phyloP scores from a whole-genome alignment of 2,797 vertebrate species.

The Lepus townsendii region DNA sequence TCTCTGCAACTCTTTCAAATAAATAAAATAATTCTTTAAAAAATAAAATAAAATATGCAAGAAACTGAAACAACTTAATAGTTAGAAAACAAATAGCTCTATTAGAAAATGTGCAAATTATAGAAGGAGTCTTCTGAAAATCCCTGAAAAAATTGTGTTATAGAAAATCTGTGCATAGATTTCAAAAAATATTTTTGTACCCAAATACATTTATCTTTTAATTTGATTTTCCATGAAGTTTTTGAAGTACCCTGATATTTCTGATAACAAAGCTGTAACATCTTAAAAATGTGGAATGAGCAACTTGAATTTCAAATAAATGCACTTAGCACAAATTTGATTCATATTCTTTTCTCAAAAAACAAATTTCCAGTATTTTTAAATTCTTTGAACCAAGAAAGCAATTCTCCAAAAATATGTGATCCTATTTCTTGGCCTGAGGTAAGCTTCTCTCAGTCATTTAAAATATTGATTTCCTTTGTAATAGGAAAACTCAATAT shows the following conservation, averaged over 20 bases:
- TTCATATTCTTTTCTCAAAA: not conserved
- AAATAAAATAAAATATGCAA: not conserved
- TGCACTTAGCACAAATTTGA: not conserved
- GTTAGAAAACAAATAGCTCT: not conserved
- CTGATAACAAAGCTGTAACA: not conserved
- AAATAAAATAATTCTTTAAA: too few relatives aligned
- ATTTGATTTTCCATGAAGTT: too few relatives aligned
- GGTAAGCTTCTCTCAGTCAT: not conserved
- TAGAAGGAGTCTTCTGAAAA: not conserved
- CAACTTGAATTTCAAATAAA: not conserved
- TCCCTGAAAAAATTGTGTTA: too few relatives aligned
- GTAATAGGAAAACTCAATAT: constrained; percentile 2
- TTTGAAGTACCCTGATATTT: not conserved
- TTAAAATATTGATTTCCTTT: not conserved
- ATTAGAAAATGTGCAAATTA: not conserved
- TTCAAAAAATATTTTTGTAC: too few relatives aligned
- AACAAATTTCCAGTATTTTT: not conserved
- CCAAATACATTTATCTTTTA: too few relatives aligned
- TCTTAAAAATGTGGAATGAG: not conserved
- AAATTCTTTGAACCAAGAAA: not conserved
- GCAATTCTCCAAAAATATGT: not conserved
- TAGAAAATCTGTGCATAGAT: too few relatives aligned
- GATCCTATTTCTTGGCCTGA: not conserved
- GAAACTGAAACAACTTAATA: not conserved
- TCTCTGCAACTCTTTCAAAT: too few relatives aligned